A percentile compares a stretch with the other conserved stretches of the same genome.
Evolutionary conservation across 2,888 invertebrate species (phyloP).

Genomic region (Leptinotarsa peninsularis): DNA sequence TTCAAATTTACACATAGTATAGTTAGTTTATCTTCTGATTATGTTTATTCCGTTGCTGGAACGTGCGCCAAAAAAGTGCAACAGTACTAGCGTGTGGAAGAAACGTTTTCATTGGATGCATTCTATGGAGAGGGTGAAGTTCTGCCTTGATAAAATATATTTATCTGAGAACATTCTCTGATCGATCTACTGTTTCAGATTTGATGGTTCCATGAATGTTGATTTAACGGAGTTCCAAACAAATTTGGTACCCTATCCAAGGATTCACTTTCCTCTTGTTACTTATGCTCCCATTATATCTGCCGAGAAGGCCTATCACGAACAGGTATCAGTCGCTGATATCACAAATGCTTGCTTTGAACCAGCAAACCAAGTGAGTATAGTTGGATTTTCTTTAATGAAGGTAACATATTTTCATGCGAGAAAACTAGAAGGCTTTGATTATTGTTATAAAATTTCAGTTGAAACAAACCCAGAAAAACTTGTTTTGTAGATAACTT

Average conservation of each 20-base stretch:
- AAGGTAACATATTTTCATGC: background rate
- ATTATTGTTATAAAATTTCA: background rate
- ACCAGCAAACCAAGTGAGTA: conserved; percentile 76
- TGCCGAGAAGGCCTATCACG: conserved; percentile 79
- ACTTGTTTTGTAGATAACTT: too few relatives aligned
- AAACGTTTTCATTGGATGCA: too few relatives aligned
- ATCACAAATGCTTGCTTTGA: conserved; percentile 92
- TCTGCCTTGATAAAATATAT: too few relatives aligned
- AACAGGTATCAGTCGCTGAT: conserved; percentile 82
- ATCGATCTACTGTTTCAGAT: conserved; percentile 64
- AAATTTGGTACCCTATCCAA: conserved; percentile 90
- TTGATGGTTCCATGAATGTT: conserved; percentile 90
- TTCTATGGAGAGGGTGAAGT: too few relatives aligned
- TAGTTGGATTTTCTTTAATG: background rate
- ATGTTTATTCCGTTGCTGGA: too few relatives aligned
- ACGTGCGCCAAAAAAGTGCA: too few relatives aligned
- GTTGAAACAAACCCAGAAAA: background rate
- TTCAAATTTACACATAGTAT: background rate
- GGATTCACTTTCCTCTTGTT: conserved; percentile 88
- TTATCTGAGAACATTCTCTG: conserved; percentile 56
- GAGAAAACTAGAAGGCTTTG: background rate
- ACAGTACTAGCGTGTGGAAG: too few relatives aligned
- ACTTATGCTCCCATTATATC: conserved; percentile 81
- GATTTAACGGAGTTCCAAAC: conserved; percentile 93
- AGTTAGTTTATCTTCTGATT: background rate